Percentiles rank a stretch among this genome's conserved stretches.
Conservation (phyloP, 2,797 vertebrate species). For the Ctenochaetus hawaiiensis region DNA sequence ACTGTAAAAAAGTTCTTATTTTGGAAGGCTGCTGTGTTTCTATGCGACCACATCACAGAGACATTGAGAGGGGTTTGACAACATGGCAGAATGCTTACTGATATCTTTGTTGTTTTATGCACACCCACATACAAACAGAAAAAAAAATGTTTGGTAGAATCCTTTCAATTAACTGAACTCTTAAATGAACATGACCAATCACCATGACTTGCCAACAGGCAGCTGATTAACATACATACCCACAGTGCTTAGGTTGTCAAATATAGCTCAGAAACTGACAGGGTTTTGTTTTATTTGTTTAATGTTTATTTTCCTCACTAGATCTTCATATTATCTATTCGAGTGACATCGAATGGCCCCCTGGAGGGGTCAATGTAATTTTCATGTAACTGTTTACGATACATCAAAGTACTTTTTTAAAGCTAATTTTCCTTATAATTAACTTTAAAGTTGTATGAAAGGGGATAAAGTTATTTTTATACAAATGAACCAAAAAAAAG, state of each 20-base stretch:
- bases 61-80: slow-evolving; percentile 3
- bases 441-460: neutral
- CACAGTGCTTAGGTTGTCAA: neutral
- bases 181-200: slow-evolving; percentile 24
- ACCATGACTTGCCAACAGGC: slow-evolving; percentile 7
- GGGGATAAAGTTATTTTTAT: neutral
- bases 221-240: slow-evolving; percentile 20
- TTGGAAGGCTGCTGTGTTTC: neutral
- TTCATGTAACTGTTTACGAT: neutral
- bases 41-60: neutral
- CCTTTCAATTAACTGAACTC: slow-evolving; percentile 17
- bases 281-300: neutral
- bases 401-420: neutral
- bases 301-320: neutral
- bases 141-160: slow-evolving; percentile 7
- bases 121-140: slow-evolving; percentile 26
- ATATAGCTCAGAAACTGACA: neutral
- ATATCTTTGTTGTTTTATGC: slow-evolving; percentile 37
- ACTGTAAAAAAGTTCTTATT: slow-evolving; percentile 10
- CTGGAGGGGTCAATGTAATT: neutral
- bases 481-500: neutral
- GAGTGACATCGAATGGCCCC: neutral
- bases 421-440: neutral
- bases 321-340: neutral
- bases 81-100: slow-evolving; percentile 7